phyloP scores from a whole-genome alignment of 2,888 invertebrate species.

The Serrognathus titanus region DNA sequence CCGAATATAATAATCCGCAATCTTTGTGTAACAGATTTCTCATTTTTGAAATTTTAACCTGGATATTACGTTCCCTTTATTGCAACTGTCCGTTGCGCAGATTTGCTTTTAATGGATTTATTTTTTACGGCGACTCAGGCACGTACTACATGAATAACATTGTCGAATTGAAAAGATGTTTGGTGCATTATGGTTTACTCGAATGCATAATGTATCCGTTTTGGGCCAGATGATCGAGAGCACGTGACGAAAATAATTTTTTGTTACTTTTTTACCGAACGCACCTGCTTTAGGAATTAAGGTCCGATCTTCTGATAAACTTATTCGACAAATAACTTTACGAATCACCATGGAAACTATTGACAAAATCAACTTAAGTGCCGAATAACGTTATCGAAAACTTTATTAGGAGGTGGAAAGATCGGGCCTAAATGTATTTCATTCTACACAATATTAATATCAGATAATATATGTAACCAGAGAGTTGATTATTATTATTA shows the following conservation, averaged over 20 bases:
- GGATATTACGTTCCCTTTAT: neutral
- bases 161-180: neutral
- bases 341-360: too few species aligned
- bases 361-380: too few species aligned
- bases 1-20: constrained; percentile 42
- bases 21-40: constrained; percentile 30
- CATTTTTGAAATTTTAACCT: constrained; percentile 6
- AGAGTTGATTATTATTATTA: too few species aligned
- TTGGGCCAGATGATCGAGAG: neutral
- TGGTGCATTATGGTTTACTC: neutral
- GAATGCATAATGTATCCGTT: neutral
- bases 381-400: too few species aligned
- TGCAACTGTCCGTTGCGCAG: constrained; percentile 16
- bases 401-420: too few species aligned
- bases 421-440: too few species aligned
- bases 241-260: neutral
- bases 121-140: constrained; percentile 17
- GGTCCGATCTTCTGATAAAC: too few species aligned
- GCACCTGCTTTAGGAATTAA: too few species aligned
- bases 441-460: too few species aligned
- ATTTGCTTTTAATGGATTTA: constrained; percentile 22
- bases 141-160: constrained; percentile 15
- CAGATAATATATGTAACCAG: too few species aligned
- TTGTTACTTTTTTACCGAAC: neutral
- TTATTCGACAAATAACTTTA: too few species aligned